Evolutionary conservation across 1,140 invertebrate species (phyloP).

Genomic region (Drosophila orosa): DNA sequence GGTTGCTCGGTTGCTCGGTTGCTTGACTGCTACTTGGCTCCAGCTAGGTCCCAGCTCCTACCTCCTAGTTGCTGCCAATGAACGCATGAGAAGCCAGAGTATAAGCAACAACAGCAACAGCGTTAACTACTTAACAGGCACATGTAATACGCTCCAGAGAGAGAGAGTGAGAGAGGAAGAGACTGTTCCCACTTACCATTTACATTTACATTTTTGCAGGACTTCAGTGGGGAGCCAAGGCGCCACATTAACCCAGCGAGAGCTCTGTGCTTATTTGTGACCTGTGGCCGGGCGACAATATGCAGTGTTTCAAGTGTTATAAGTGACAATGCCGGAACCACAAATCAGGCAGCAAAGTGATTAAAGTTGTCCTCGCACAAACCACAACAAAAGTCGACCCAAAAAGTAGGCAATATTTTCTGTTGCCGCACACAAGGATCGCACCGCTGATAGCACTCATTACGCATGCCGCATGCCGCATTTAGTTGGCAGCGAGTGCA

Average conservation of each 20-base stretch:
- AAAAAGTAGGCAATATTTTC: slow-evolving; percentile 45
- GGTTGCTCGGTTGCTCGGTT: slow-evolving; percentile 1
- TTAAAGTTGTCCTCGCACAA: slow-evolving; percentile 41
- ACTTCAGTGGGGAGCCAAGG: neutral
- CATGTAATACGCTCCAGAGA: slow-evolving; percentile 50
- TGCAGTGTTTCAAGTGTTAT: slow-evolving; percentile 17
- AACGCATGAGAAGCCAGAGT: slow-evolving; percentile 58
- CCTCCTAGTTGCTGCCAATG: slow-evolving; percentile 30
- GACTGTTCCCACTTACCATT: slow-evolving; percentile 37
- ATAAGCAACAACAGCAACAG: slow-evolving; percentile 54
- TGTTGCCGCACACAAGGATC: neutral
- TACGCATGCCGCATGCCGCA: slow-evolving; percentile 31
- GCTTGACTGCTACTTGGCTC: slow-evolving; percentile 8
- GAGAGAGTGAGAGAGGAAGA: neutral
- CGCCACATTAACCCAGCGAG: slow-evolving; percentile 9
- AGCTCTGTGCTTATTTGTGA: slow-evolving; percentile 30
- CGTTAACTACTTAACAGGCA: slow-evolving; percentile 62
- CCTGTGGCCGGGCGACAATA: slow-evolving; percentile 40
- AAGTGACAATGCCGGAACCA: slow-evolving; percentile 30
- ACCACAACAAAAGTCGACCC: slow-evolving; percentile 18
- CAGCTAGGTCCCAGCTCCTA: neutral
- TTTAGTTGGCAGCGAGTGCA: slow-evolving; percentile 29
- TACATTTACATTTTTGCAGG: slow-evolving; percentile 49
- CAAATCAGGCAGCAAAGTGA: slow-evolving; percentile 52
- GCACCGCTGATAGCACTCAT: slow-evolving; percentile 20